A percentile compares a stretch with the other conserved stretches of the same genome.
Conservation (phyloP, 2,113 vertebrate genomes). For the Asarcornis scutulata region DNA sequence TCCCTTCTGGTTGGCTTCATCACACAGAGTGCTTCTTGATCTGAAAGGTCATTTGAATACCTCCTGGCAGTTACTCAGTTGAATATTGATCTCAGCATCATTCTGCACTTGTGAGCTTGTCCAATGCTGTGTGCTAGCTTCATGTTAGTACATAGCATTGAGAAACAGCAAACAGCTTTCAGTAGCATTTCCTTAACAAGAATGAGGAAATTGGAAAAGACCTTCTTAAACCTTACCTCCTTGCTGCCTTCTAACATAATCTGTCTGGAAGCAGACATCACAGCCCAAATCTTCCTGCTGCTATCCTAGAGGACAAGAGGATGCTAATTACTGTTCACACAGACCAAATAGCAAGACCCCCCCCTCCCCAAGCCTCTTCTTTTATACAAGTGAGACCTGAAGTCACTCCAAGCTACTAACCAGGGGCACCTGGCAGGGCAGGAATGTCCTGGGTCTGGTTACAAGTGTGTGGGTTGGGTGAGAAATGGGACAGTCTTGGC, state of each 20-base stretch:
- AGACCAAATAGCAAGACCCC: fast-evolving
- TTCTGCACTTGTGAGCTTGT: neutral
- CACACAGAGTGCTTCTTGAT: neutral
- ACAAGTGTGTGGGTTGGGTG: neutral
- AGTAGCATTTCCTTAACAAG: neutral
- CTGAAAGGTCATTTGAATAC: neutral
- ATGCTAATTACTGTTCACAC: fast-evolving
- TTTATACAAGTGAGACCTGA: neutral
- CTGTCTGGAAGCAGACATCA: fast-evolving
- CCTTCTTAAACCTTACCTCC: fast-evolving
- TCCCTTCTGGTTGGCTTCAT: neutral
- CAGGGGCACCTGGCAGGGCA: neutral
- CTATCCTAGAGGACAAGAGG: fast-evolving
- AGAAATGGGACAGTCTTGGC: neutral
- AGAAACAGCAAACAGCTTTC: neutral
- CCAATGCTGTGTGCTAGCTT: neutral
- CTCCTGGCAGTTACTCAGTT: neutral
- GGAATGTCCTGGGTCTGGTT: neutral
- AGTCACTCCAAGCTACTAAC: neutral
- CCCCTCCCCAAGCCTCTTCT: neutral
- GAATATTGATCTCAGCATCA: neutral
- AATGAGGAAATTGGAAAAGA: neutral
- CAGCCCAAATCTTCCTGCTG: neutral
- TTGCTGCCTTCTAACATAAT: neutral
- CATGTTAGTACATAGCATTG: fast-evolving